Evolutionary conservation across 2,797 vertebrate genomes (phyloP).

Genomic region (Clarias pachynema): DNA sequence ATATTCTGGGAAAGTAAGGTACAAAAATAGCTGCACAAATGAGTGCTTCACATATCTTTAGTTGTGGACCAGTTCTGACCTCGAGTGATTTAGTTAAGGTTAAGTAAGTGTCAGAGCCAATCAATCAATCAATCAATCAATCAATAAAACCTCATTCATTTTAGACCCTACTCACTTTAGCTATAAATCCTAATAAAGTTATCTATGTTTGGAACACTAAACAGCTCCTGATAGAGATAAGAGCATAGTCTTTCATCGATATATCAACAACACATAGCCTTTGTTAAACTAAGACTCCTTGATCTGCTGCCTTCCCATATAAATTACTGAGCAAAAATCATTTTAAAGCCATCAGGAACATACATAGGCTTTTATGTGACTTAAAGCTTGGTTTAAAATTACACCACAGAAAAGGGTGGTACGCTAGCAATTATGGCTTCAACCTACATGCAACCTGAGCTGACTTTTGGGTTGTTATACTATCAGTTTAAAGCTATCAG

Average conservation of each 20-base stretch:
- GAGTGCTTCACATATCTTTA: background rate
- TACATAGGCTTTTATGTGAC: slow-evolving; percentile 62
- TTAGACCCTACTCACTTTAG: too few relatives aligned
- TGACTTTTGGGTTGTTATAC: slow-evolving; percentile 47
- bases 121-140: background rate
- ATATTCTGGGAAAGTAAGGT: background rate
- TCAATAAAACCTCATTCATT: background rate
- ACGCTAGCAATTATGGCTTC: slow-evolving; percentile 70
- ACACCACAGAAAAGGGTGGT: slow-evolving; percentile 60
- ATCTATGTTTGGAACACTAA: background rate
- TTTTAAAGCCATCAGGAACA: slow-evolving; percentile 62
- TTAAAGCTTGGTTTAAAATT: slow-evolving; percentile 68
- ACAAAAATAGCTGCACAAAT: background rate
- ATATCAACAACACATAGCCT: slow-evolving; percentile 8
- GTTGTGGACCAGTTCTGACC: background rate
- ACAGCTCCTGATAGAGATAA: background rate
- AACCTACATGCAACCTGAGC: slow-evolving; percentile 53
- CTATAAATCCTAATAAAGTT: background rate
- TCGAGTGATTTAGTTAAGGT: background rate
- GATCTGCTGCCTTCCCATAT: slow-evolving; percentile 52
- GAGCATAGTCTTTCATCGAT: background rate
- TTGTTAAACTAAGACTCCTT: slow-evolving; percentile 59
- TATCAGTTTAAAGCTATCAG: slow-evolving; percentile 52
- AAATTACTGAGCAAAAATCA: slow-evolving; percentile 57
- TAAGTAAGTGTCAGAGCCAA: background rate